Evolutionary conservation across 1,140 invertebrate species (phyloP).

Genomic region (Halictus rubicundus): DNA sequence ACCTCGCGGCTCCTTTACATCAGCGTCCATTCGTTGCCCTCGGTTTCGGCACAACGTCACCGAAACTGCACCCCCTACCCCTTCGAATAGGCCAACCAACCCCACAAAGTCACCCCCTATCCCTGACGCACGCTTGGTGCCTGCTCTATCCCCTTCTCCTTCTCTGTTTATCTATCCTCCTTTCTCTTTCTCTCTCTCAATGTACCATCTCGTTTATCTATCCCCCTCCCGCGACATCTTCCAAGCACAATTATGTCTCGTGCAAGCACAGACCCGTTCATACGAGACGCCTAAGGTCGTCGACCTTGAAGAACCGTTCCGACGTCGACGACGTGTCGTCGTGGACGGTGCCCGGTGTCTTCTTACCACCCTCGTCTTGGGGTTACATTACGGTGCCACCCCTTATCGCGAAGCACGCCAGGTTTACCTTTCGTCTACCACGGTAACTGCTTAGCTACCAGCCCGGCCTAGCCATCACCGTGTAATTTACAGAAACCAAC

Average conservation of each 20-base stretch:
- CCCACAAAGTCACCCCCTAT: conserved; percentile 48
- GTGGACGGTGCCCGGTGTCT: conserved; percentile 43
- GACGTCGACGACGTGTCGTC: conserved; percentile 13
- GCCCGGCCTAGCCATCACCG: too few species aligned
- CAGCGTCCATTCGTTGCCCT: conserved; percentile 42
- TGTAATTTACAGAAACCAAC: too few species aligned
- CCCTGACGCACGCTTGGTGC: conserved; percentile 13
- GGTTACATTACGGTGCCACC: conserved; percentile 40
- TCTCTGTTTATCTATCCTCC: too few species aligned
- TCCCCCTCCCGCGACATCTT: conserved; percentile 31
- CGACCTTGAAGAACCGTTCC: conserved; percentile 43
- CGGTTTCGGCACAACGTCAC: conserved; percentile 49
- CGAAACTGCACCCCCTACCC: conserved; percentile 7
- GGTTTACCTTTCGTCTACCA: neutral
- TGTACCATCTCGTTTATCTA: conserved; percentile 27
- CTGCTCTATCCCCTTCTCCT: too few species aligned
- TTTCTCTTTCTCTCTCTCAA: too few species aligned
- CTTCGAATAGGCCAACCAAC: conserved; percentile 22
- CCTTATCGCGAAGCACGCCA: conserved; percentile 21
- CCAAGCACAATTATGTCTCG: conserved; percentile 44
- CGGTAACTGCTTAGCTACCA: too few species aligned
- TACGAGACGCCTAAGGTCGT: conserved; percentile 47
- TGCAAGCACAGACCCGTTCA: conserved; percentile 23
- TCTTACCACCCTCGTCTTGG: conserved; percentile 26
- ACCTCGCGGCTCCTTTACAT: conserved; percentile 32